Percentiles rank a stretch among this genome's conserved stretches.
phyloP scores from a whole-genome alignment of 2,113 vertebrate species.

The Pseudorasbora parva region DNA sequence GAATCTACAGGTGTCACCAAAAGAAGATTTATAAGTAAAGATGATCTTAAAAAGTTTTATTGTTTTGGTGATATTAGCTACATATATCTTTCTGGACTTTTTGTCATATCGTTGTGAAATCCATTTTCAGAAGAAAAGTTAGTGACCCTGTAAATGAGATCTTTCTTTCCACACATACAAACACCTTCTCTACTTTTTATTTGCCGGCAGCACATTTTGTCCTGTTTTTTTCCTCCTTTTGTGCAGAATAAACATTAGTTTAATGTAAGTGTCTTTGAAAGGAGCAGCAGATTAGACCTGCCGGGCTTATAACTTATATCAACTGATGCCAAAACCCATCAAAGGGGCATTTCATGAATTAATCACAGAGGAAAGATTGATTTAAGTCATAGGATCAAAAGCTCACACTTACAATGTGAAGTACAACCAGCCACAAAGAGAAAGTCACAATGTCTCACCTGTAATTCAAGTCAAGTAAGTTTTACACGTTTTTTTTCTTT shows the following conservation, averaged over 20 bases:
- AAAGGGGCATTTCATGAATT: background rate
- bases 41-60: background rate
- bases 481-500: background rate
- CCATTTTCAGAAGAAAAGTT: background rate
- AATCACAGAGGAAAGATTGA: background rate
- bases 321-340: background rate
- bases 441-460: background rate
- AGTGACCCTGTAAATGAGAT: background rate
- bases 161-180: background rate
- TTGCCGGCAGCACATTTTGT: background rate
- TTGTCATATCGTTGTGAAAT: background rate
- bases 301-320: background rate
- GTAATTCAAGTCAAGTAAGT: conserved; percentile 4
- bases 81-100: background rate
- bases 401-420: background rate
- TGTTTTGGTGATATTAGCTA: background rate
- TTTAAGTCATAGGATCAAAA: background rate
- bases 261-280: background rate
- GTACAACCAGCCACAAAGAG: background rate
- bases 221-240: background rate
- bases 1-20: background rate
- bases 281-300: conserved; percentile 1
- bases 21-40: no score
- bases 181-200: background rate
- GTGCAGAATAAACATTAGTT: background rate